Conservation (phyloP, 1,140 invertebrate genomes). For the Pogonus chalceus region DNA sequence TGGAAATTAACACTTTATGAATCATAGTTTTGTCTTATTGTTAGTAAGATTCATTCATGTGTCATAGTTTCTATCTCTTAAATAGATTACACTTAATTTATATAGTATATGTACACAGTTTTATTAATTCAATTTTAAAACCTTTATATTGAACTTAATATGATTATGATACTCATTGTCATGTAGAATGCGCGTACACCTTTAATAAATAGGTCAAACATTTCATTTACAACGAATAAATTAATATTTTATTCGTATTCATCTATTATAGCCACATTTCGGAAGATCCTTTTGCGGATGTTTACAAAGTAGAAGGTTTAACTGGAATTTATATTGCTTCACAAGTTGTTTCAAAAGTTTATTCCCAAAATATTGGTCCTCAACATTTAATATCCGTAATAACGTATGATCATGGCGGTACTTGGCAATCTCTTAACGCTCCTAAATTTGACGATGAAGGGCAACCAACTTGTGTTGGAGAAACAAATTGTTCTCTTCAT, state of each 20-base stretch:
- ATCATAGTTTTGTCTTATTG: no score
- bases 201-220: conserved; percentile 4
- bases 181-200: no score
- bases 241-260: no score
- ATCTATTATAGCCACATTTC: conserved; percentile 53
- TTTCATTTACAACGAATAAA: neutral
- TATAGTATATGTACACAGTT: no score
- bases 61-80: no score
- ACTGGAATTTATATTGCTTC: conserved; percentile 85
- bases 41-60: no score
- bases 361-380: conserved; percentile 46
- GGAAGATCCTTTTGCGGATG: conserved; percentile 76
- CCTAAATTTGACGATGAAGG: conserved; percentile 56
- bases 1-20: no score
- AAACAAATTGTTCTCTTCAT: conserved; percentile 70
- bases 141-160: no score
- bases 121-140: no score
- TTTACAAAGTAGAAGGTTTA: conserved; percentile 79
- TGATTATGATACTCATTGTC: no score
- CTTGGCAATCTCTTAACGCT: conserved; percentile 62
- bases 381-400: conserved; percentile 73
- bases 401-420: conserved; percentile 77
- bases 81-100: no score
- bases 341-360: conserved; percentile 47
- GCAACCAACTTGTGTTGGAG: conserved; percentile 47